Evolutionary conservation across 1,140 invertebrate species (phyloP), one percentile per base, ranked within the genome.

Genomic region (Drosophila ficusphila): DNA sequence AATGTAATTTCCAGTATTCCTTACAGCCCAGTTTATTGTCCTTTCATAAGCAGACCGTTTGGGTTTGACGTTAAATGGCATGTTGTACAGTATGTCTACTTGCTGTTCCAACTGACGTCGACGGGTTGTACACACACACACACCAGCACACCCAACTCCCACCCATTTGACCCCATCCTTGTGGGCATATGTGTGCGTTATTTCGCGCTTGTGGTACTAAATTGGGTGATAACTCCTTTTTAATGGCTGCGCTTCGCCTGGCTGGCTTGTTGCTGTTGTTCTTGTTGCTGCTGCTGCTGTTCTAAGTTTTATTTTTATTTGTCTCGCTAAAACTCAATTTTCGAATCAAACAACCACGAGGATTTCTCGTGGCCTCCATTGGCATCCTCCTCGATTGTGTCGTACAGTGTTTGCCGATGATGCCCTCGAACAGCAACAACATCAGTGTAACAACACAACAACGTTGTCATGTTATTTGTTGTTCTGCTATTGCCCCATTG

Each of bases 281-380:
- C 39, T 23, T 57, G 23, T 23, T 48, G 48, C 27, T 53, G 34
- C 16, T 78, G 68, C 47, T 65, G 76, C 29, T 81, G 72, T 21
- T 83, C 62, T 83, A 85, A 83, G 79, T 78, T 85, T 83, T 83
- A 83, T 85, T 83, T 83, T 83, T 83, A 85, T 83, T 83, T 85
- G 79, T 78, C 58, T 64, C 71, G 79, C 79, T 83, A 85, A 83
- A 85, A 83, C 79, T 85, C 79, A 83, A 85, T 85, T 85, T 83
- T 75, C 76, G 72, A 85, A 86, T 83, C 79, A 83, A 85, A 85
- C 79, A 85, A 79, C 75, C 79, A 83, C 79, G 76, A 83, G 78
- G 58, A 85, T 79, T 67, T 71, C 75, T 65, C 79, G 73, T 18
- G 19, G 36, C 42, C 39, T 14, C 19, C 49, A 53, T 39, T n/a